These are phyloP conservation scores for Plebejus argus DNA, from an alignment of 2,888 invertebrate species.

Conservation along the genomic window DNA sequence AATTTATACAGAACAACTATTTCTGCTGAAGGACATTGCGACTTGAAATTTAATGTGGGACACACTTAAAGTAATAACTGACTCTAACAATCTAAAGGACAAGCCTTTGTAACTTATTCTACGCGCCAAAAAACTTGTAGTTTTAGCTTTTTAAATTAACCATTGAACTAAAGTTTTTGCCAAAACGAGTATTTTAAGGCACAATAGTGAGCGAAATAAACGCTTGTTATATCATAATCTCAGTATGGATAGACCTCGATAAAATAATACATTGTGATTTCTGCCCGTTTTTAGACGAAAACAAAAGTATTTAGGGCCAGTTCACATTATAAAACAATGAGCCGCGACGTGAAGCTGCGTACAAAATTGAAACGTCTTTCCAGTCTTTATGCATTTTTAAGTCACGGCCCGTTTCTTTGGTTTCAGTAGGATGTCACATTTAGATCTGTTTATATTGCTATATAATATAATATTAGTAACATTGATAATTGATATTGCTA, in stretches of 20 bases:
- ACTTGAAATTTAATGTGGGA: slow-evolving; percentile 33
- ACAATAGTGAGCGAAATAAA: slow-evolving; percentile 57
- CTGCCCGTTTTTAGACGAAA: slow-evolving; percentile 47
- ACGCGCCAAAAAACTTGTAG: slow-evolving; percentile 48
- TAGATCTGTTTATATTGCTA: too few relatives aligned
- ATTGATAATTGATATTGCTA: too few relatives aligned
- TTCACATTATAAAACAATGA: background rate
- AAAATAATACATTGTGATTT: slow-evolving; percentile 60
- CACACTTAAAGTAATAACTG: slow-evolving; percentile 34
- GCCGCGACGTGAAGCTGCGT: background rate
- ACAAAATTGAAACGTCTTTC: background rate
- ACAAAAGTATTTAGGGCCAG: background rate
- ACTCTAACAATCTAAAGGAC: slow-evolving; percentile 38
- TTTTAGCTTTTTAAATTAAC: slow-evolving; percentile 51
- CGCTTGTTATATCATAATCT: slow-evolving; percentile 48
- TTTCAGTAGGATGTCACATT: too few relatives aligned
- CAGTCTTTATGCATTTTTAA: too few relatives aligned
- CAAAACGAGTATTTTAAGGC: slow-evolving; percentile 62
- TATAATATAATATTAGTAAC: too few relatives aligned
- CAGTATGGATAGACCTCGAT: slow-evolving; percentile 52
- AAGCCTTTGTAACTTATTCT: slow-evolving; percentile 40
- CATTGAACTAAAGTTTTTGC: slow-evolving; percentile 57
- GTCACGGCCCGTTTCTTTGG: too few relatives aligned
- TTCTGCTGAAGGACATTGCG: slow-evolving; percentile 26
- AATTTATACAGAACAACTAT: slow-evolving; percentile 30